Percentiles rank a stretch among this genome's conserved stretches.
phyloP scores from a whole-genome alignment of 2,888 invertebrate species.

The Hemithea aestivaria region DNA sequence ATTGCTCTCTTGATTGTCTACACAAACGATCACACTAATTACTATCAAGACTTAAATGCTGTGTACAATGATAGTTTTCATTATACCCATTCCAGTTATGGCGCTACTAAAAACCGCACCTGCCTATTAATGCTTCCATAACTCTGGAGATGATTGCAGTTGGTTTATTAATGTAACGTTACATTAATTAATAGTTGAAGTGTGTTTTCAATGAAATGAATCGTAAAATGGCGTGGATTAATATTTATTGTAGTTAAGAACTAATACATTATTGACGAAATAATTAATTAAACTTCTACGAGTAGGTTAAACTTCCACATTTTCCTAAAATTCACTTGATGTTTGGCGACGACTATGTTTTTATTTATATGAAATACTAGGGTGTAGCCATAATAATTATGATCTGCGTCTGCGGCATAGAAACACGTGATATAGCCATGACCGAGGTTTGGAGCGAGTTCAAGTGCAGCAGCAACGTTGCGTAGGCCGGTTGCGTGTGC shows the following conservation, averaged over 20 bases:
- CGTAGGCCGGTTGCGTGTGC: constrained; percentile 19
- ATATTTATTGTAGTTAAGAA: too few relatives aligned
- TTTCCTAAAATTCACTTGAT: too few relatives aligned
- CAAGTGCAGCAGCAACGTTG: not conserved
- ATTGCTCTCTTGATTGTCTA: constrained; percentile 24
- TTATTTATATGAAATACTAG: too few relatives aligned
- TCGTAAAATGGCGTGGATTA: too few relatives aligned
- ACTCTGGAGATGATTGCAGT: constrained; percentile 22
- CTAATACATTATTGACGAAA: not conserved
- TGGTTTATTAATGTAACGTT: constrained; percentile 20
- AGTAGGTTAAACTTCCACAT: too few relatives aligned
- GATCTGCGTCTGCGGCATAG: too few relatives aligned
- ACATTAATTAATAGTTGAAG: constrained; percentile 1
- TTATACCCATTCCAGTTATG: constrained; percentile 12
- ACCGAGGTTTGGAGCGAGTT: not conserved
- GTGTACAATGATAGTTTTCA: constrained; percentile 23
- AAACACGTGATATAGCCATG: too few relatives aligned
- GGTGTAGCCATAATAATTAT: too few relatives aligned
- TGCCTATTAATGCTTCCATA: constrained; percentile 26
- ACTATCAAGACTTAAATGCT: constrained; percentile 23
- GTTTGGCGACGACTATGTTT: too few relatives aligned
- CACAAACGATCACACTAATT: constrained; percentile 25
- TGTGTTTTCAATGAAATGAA: too few relatives aligned
- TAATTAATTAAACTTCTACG: too few relatives aligned
- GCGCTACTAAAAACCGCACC: constrained; percentile 18